phyloP scores from a whole-genome alignment of 2,888 invertebrate genomes.

The Lepidochrysops patricia region DNA sequence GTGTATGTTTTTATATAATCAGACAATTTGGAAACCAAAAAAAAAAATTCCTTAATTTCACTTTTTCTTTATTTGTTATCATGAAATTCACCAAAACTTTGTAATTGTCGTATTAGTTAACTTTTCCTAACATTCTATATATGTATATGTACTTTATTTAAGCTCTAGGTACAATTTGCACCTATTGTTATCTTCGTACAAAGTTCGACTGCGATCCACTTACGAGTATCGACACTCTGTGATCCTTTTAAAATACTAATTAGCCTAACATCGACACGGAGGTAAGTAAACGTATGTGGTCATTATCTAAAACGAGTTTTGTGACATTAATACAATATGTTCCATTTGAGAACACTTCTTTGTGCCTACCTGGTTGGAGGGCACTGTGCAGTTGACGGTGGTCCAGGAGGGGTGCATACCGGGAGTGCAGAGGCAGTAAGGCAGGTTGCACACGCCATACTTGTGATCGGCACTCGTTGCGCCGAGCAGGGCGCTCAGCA shows the following conservation, averaged over 20 bases:
- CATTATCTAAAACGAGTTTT: constrained; percentile 12
- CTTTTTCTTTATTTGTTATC: neutral
- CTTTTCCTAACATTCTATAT: no score
- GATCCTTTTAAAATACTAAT: constrained; percentile 6
- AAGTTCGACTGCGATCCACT: neutral
- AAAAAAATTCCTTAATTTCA: neutral
- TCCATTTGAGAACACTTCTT: constrained; percentile 9
- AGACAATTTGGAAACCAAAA: no score
- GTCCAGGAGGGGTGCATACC: constrained; percentile 75
- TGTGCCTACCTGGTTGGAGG: constrained; percentile 71
- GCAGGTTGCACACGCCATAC: constrained; percentile 61
- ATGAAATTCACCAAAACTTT: neutral
- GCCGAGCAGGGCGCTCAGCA: constrained; percentile 64
- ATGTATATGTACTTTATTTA: no score
- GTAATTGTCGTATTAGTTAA: neutral
- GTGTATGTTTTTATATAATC: no score
- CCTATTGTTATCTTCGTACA: neutral
- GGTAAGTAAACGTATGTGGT: neutral
- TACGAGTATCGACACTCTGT: neutral
- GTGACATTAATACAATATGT: constrained; percentile 7
- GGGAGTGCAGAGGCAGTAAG: constrained; percentile 75
- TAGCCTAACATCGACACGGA: constrained; percentile 2
- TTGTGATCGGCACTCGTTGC: constrained; percentile 31
- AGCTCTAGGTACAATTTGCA: neutral
- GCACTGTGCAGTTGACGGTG: constrained; percentile 78